Percentiles rank a stretch among this genome's conserved stretches.
These are phyloP conservation scores for Bombus sibiricus DNA, from an alignment of 1,140 invertebrate genomes.

Conservation along the genomic window DNA sequence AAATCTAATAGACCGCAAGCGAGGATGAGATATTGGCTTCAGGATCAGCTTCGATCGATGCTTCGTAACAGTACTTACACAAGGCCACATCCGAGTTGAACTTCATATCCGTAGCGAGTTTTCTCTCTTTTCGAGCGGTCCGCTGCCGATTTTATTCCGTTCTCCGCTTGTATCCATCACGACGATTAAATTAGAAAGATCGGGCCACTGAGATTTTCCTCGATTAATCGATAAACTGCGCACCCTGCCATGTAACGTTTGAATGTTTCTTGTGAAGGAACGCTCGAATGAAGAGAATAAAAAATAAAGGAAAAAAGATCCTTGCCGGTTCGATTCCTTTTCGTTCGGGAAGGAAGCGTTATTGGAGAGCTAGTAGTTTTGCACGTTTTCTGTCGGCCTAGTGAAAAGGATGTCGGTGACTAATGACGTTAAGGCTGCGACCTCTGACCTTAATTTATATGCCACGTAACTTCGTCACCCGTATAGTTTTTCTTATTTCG, in stretches of 20 bases:
- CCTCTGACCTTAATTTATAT: conserved; percentile 23
- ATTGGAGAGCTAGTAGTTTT: neutral
- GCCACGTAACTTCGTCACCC: neutral
- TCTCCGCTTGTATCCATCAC: conserved; percentile 2
- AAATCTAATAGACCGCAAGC: conserved; percentile 78
- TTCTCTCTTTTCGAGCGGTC: conserved; percentile 10
- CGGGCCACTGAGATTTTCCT: neutral
- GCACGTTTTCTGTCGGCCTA: neutral
- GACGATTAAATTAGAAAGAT: conserved; percentile 64
- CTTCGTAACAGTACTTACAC: conserved; percentile 55
- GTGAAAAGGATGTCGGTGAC: conserved; percentile 20
- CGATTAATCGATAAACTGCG: conserved; percentile 35
- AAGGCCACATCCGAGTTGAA: conserved; percentile 28
- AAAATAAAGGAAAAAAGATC: no score
- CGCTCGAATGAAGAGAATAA: no score
- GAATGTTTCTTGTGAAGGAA: neutral
- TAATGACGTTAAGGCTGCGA: conserved; percentile 11
- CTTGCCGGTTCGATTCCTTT: conserved; percentile 11
- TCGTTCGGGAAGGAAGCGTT: conserved; percentile 13
- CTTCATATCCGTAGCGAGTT: conserved; percentile 40
- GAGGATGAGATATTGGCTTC: conserved; percentile 75
- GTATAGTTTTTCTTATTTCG: neutral
- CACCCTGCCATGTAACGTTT: conserved; percentile 12
- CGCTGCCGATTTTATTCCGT: neutral
- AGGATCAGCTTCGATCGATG: conserved; percentile 68